Base-by-base conservation (phyloP, 2,113 vertebrate species). In the Calonectris borealis region DNA sequence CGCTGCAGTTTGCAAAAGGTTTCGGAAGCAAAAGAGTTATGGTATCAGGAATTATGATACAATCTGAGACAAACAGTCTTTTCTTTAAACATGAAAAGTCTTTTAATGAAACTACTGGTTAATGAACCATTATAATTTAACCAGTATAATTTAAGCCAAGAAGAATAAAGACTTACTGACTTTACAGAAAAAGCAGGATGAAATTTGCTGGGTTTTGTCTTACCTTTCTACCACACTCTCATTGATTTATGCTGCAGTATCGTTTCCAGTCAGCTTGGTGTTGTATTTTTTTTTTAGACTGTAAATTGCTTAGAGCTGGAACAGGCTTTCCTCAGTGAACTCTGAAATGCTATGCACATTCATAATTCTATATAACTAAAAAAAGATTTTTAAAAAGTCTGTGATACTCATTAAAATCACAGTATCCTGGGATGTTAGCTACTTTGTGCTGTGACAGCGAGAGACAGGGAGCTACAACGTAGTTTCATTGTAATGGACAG, bases 381-480 rank as follows among this genome's bases (percentile, higher is more conserved):
- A 71, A 24, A 42, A n/a, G 3, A 6, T 5, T 26, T 49, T 36
- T 9, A 3, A 32, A 31, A 46, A 36, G 15, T 29, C 13, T 42
- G 3, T 58, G 46, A 17, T 44, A 15, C 7, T 68, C 10, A 29
- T 66, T 86, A 71, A 88, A 86, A 66, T 83, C 21, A 11, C 6
- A 2, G 4, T 68, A 31, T 62, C 25, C 16, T 46, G 8, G 8
- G 13, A 26, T 64, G 13, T 84, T 70, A 58, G 6, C 34, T 91
- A 34, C 48, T 60, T 82, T 24, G 8, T 46, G 5, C 52, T 79
- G 25, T 73, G 44, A 60, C 29, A 71, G 26, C 2, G 2, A 81
- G 36, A 70, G 22, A n/a, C 18, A 49, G 21, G 20, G 22, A 88
- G 6, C 42, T 77, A 32, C 18, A 52, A 34, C 0, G 0, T 13